Conservation (phyloP, 2,797 vertebrate genomes). For the Coranthus polyacanthus region DNA sequence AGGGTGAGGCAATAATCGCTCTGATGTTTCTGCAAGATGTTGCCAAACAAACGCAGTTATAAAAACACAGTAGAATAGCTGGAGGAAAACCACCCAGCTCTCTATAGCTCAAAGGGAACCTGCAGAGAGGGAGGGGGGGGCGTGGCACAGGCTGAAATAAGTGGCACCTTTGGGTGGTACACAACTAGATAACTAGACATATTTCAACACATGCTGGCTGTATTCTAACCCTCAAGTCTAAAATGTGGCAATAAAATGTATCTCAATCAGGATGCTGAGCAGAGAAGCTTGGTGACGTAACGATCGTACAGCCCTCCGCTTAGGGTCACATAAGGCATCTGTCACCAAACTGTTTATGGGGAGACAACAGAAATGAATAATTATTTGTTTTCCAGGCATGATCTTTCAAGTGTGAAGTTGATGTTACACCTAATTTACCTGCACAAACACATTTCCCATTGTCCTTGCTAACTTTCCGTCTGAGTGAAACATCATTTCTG, state of each 20-base stretch:
- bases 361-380: no score
- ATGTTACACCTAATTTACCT: neutral
- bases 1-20: conserved; percentile 47
- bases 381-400: neutral
- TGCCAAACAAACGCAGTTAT: conserved; percentile 40
- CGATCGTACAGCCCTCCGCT: neutral
- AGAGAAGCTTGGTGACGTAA: neutral
- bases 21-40: conserved; percentile 31
- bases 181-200: conserved; percentile 42
- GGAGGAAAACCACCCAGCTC: conserved; percentile 57
- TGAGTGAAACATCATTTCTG: no score
- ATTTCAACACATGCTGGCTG: conserved; percentile 60
- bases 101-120: conserved; percentile 39
- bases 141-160: conserved; percentile 53
- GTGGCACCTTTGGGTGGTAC: conserved; percentile 65
- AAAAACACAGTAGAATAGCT: conserved; percentile 46
- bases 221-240: conserved; percentile 31
- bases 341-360: neutral
- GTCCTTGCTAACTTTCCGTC: neutral
- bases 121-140: conserved; percentile 18
- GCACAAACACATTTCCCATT: neutral
- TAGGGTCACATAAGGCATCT: neutral
- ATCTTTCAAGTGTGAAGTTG: neutral
- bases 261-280: conserved; percentile 30
- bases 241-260: conserved; percentile 50